These are phyloP conservation scores for Cassiopea andromeda DNA, from an alignment of 30 jellyfish, hydroid and myxozoan species.

Conservation along the genomic window DNA sequence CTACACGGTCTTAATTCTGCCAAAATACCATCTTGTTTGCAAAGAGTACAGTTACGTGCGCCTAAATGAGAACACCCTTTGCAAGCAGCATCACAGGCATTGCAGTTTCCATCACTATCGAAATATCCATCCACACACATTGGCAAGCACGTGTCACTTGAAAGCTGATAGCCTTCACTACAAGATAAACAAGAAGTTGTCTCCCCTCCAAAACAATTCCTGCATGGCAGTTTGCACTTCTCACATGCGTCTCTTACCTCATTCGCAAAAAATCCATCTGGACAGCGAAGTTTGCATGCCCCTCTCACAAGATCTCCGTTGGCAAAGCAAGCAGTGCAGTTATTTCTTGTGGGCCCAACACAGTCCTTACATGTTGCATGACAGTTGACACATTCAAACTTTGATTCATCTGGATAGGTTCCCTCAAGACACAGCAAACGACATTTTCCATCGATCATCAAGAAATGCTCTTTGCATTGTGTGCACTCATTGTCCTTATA, in stretches of 20 bases:
- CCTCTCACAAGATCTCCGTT: constrained; percentile 2
- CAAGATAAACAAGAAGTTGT: constrained; percentile 24
- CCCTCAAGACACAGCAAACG: constrained; percentile 42
- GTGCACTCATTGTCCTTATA: constrained; percentile 38
- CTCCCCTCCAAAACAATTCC: constrained; percentile 36
- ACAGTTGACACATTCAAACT: constrained; percentile 32
- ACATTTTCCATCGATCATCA: constrained; percentile 44
- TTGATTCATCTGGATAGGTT: constrained; percentile 20
- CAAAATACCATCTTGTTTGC: constrained; percentile 26
- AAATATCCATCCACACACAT: constrained; percentile 38
- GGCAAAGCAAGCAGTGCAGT: constrained; percentile 58
- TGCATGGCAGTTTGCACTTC: constrained; percentile 19
- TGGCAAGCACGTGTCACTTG: constrained; percentile 25
- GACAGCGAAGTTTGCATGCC: constrained; percentile 36
- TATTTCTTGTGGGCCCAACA: constrained; percentile 30
- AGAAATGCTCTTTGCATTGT: constrained; percentile 45
- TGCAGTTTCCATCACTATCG: not conserved
- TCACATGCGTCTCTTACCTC: constrained; percentile 24
- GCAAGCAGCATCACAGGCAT: constrained; percentile 38
- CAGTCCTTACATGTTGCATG: constrained; percentile 64
- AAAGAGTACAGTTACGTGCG: constrained; percentile 22
- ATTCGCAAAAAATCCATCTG: constrained; percentile 35
- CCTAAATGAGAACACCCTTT: constrained; percentile 28
- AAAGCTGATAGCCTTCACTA: constrained; percentile 11
- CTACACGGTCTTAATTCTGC: constrained; percentile 6